A percentile compares a stretch with the other conserved stretches of the same genome.
phyloP scores from a whole-genome alignment of 2,888 invertebrate genomes.

The Agapostemon virescens region DNA sequence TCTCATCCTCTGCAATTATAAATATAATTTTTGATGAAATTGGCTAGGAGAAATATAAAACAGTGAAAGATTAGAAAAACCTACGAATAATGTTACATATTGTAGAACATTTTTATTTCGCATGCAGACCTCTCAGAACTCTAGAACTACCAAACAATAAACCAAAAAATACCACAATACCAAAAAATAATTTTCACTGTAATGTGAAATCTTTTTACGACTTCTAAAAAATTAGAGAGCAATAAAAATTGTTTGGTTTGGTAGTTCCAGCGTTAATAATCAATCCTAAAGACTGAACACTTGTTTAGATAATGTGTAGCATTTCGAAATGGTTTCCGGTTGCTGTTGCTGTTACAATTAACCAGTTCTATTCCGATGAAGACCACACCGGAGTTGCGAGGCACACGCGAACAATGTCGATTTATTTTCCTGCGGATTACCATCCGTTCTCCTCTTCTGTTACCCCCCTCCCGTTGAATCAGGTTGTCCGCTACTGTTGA shows the following conservation, averaged over 20 bases:
- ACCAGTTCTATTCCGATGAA: background rate
- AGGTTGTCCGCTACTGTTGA: slow-evolving; percentile 6
- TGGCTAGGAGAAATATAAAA: no score
- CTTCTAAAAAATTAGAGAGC: no score
- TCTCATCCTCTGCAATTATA: no score
- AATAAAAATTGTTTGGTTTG: no score
- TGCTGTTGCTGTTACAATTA: background rate
- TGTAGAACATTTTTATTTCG: background rate
- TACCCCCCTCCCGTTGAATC: background rate
- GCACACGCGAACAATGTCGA: slow-evolving; percentile 5
- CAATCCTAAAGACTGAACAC: no score
- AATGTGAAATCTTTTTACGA: no score
- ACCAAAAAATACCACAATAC: no score
- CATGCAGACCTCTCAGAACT: background rate
- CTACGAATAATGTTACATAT: background rate
- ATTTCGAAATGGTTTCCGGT: background rate
- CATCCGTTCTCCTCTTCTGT: slow-evolving; percentile 7
- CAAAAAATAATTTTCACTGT: no score
- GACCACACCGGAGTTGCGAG: background rate
- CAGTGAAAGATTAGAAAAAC: no score
- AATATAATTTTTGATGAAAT: no score
- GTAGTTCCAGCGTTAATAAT: no score
- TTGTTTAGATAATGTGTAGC: background rate
- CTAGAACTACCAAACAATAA: no score
- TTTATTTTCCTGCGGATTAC: slow-evolving; percentile 10